Evolutionary conservation across 1,140 invertebrate species (phyloP).

Genomic region (Cherax quadricarinatus): DNA sequence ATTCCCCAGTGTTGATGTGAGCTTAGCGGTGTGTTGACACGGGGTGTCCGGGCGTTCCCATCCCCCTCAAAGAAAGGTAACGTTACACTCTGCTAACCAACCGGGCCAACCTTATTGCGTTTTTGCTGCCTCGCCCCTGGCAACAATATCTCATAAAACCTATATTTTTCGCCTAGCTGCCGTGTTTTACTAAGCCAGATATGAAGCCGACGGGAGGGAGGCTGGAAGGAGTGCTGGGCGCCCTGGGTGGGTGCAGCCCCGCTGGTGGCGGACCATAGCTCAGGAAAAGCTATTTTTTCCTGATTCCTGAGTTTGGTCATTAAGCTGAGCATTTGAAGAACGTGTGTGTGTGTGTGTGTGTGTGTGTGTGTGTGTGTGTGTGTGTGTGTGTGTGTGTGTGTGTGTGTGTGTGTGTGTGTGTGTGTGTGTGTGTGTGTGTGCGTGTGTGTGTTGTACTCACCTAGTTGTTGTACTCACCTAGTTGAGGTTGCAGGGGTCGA

Average conservation of each 20-base stretch:
- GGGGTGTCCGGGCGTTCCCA: not conserved
- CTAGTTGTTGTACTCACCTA: not conserved
- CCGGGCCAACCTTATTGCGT: not conserved
- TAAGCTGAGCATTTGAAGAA: not conserved
- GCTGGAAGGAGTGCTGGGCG: not conserved
- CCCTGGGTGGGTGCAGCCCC: no score
- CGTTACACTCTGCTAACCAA: slow-evolving; percentile 8
- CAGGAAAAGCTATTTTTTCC: not conserved
- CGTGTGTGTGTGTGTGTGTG: not conserved
- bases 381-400: no score
- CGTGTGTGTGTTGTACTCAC: not conserved
- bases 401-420: not conserved
- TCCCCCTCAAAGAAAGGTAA: slow-evolving; percentile 25
- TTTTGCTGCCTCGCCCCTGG: not conserved
- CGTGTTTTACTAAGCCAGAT: not conserved
- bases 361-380: no score
- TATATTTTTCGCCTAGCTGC: not conserved
- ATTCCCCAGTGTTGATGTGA: no score
- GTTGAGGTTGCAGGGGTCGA: not conserved
- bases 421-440: no score
- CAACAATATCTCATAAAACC: not conserved
- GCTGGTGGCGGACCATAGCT: not conserved
- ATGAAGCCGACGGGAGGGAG: not conserved
- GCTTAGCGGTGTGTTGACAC: not conserved
- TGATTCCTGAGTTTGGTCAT: not conserved